These are phyloP conservation scores for Pharmacophagus antenor DNA, from an alignment of 2,888 invertebrate species.

Conservation along the genomic window DNA sequence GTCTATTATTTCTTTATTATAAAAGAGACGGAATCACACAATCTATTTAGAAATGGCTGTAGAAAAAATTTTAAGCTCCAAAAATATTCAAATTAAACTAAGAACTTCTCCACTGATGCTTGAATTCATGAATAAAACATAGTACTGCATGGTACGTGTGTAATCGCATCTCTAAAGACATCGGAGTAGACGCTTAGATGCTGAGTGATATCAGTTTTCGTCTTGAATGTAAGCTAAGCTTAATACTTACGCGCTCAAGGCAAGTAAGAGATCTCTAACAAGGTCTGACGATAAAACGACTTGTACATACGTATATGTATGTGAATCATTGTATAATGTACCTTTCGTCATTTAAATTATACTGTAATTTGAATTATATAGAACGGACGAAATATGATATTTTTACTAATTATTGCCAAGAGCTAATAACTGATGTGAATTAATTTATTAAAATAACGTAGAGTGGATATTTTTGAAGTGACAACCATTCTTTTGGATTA, in stretches of 20 bases:
- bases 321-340: background rate
- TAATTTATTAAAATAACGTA: background rate
- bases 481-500: no score
- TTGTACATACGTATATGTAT: background rate
- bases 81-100: background rate
- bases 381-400: background rate
- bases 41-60: background rate
- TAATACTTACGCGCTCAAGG: slow-evolving; percentile 17
- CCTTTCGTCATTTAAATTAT: background rate
- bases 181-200: slow-evolving; percentile 20
- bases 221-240: slow-evolving; percentile 26
- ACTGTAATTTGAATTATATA: background rate
- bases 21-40: background rate
- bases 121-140: slow-evolving; percentile 23
- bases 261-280: slow-evolving; percentile 19
- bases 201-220: slow-evolving; percentile 27
- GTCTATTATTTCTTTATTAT: no score
- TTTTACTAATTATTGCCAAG: background rate
- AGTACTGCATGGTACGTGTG: slow-evolving; percentile 5
- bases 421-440: background rate
- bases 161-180: slow-evolving; percentile 26
- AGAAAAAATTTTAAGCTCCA: background rate
- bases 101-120: background rate
- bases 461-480: no score
- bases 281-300: slow-evolving; percentile 1